Percentiles rank a stretch among this genome's conserved stretches.
Conservation (phyloP, 2,888 invertebrate genomes). For the Phyto melanocephala region DNA sequence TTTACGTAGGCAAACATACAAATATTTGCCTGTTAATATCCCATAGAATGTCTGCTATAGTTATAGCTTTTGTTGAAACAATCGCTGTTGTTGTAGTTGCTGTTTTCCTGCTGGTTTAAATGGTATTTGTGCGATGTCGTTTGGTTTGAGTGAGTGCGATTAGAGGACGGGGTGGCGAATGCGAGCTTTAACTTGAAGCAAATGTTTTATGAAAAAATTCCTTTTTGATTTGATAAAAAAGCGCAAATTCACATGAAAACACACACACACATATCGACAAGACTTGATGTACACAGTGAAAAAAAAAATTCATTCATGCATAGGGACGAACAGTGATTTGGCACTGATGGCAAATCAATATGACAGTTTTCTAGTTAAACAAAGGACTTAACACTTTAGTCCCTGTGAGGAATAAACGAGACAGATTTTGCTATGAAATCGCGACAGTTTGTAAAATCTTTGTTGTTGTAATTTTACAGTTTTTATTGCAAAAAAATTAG, state of each 20-base stretch:
- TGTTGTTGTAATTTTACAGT: no score
- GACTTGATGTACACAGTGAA: no score
- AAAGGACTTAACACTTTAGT: not conserved
- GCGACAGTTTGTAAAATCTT: no score
- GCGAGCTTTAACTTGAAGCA: constrained; percentile 21
- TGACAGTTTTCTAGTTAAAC: not conserved
- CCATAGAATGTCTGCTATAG: not conserved
- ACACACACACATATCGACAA: not conserved
- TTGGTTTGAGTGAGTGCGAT: not conserved
- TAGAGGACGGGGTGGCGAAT: not conserved
- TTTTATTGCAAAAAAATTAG: no score
- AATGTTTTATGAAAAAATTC: constrained; percentile 32
- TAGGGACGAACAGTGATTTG: not conserved
- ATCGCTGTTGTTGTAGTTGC: not conserved
- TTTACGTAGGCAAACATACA: not conserved
- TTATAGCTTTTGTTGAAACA: constrained; percentile 6
- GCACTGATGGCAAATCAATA: not conserved
- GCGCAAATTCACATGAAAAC: not conserved
- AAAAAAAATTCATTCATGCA: not conserved
- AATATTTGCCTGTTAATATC: not conserved
- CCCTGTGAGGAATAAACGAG: no score
- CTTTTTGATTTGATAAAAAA: constrained; percentile 11
- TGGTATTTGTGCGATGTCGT: constrained; percentile 24
- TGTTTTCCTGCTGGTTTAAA: constrained; percentile 13
- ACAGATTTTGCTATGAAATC: no score